Evolutionary conservation across 1,140 invertebrate species (phyloP), one percentile per base, ranked within the genome.

Genomic region (Eciton burchellii): DNA sequence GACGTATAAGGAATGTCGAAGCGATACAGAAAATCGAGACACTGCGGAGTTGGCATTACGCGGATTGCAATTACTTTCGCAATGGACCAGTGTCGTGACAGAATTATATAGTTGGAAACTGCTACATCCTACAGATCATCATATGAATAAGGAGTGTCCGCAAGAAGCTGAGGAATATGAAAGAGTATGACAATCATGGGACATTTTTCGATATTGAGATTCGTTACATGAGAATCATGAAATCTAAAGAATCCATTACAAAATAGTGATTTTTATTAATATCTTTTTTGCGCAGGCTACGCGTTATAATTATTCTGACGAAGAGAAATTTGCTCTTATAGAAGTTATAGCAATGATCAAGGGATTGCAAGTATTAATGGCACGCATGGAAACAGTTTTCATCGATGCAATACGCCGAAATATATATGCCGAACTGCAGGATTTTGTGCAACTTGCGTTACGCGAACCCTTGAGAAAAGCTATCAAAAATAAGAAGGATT

Each of bases 321-420:
- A 99, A 90, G 99, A 99, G 94, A 99, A 99, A 93, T 99, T 99
- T 94, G 99, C 99, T 6, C 94, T 99, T 52, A 99, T 99, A 86
- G 99, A 99, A 95, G 97, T 99, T 19, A 99, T 99, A 88, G 98
- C 99, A 0, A 99, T 99, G 99, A 99, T 99, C 86, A 99, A 99
- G 95, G 99, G 99, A 1, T 95, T 99, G 9, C 99, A 99, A 94
- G 97, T 99, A 45, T 94, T 99, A 54, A 99, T 99, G 98, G 97
- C 98, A 5, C 95, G 99, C 62, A 99, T 99, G 96, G 99, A 99
- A 94, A 98, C 98, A 0, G 98, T 99, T 0, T 99, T 99, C 91
- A 98, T 98, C 45, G 98, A 99, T 93, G 98, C 99, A 0, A 99
- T 99, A 56, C 94, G 98, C 45, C 94, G 97, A 47, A 98, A 98